These are phyloP conservation scores for Drosophila rhopaloa DNA, from an alignment of 1,140 invertebrate genomes.

Conservation along the genomic window DNA sequence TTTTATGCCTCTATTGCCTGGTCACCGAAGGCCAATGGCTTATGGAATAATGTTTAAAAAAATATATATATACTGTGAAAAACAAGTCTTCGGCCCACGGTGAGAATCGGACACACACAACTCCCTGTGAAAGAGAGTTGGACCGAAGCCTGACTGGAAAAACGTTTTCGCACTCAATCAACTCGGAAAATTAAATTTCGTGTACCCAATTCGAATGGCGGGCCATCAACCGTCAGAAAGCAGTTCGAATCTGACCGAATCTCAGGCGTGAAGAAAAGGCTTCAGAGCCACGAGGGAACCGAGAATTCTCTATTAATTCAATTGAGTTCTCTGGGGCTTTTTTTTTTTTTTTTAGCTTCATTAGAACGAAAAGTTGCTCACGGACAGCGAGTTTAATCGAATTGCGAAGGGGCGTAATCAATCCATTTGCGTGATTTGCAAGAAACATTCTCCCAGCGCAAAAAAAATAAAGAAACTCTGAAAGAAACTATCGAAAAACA, in stretches of 20 bases:
- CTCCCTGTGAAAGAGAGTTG: constrained; percentile 15
- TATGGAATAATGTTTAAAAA: constrained; percentile 40
- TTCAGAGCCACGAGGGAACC: constrained; percentile 19
- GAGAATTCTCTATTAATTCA: constrained; percentile 57
- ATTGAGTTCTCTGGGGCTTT: constrained; percentile 56
- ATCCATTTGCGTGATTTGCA: constrained; percentile 70
- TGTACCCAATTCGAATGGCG: constrained; percentile 28
- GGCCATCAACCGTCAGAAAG: constrained; percentile 10
- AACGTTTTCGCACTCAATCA: constrained; percentile 44
- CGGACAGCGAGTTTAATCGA: constrained; percentile 58
- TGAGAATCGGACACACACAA: constrained; percentile 10
- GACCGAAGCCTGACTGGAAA: constrained; percentile 20
- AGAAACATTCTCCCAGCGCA: constrained; percentile 44
- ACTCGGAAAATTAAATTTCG: constrained; percentile 41
- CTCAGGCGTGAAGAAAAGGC: constrained; percentile 40
- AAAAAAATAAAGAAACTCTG: constrained; percentile 11
- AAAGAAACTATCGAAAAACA: constrained; percentile 56
- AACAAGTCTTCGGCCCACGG: constrained; percentile 48
- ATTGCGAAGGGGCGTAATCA: constrained; percentile 66
- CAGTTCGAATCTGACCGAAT: constrained; percentile 28
- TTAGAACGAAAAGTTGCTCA: constrained; percentile 34
- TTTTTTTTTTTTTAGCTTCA: constrained; percentile 36
- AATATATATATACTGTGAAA: constrained; percentile 9
- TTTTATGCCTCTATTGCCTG: constrained; percentile 14
- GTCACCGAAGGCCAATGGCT: constrained; percentile 75